These are phyloP conservation scores for Metacarcinus magister DNA, from an alignment of 2,888 invertebrate species.

Conservation along the genomic window DNA sequence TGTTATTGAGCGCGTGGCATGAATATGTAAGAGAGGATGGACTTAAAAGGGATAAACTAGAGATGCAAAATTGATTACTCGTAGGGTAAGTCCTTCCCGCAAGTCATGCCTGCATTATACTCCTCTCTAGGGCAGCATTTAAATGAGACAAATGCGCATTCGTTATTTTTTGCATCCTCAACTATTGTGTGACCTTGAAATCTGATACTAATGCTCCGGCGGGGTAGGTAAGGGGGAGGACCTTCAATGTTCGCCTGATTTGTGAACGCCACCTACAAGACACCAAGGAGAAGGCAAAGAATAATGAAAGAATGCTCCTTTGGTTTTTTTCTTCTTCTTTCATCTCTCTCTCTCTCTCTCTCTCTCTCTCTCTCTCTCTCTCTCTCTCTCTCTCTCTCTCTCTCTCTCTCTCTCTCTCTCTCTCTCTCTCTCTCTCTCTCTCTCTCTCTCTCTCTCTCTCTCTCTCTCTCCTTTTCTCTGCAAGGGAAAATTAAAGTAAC, in stretches of 20 bases:
- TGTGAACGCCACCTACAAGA: neutral
- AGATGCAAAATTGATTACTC: constrained; percentile 51
- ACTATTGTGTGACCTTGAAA: constrained; percentile 26
- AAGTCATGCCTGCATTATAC: constrained; percentile 35
- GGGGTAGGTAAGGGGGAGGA: neutral
- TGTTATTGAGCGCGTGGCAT: constrained; percentile 53
- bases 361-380: neutral
- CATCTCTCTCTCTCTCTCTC: neutral
- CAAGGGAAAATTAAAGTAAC: neutral
- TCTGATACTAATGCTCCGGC: neutral
- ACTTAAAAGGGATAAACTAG: constrained; percentile 53
- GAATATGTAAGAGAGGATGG: constrained; percentile 44
- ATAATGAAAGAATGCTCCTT: neutral
- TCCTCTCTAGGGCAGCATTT: constrained; percentile 36
- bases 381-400: neutral
- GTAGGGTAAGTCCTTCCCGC: constrained; percentile 32
- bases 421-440: neutral
- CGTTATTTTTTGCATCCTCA: neutral
- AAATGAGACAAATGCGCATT: constrained; percentile 34
- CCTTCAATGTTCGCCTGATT: neutral
- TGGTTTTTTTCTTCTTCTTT: no score
- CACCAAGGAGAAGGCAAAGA: neutral
- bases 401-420: neutral
- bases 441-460: constrained; percentile 39
- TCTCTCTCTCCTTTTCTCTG: neutral